Conservation (phyloP, 2,113 vertebrate genomes). For the Tinamus guttatus region DNA sequence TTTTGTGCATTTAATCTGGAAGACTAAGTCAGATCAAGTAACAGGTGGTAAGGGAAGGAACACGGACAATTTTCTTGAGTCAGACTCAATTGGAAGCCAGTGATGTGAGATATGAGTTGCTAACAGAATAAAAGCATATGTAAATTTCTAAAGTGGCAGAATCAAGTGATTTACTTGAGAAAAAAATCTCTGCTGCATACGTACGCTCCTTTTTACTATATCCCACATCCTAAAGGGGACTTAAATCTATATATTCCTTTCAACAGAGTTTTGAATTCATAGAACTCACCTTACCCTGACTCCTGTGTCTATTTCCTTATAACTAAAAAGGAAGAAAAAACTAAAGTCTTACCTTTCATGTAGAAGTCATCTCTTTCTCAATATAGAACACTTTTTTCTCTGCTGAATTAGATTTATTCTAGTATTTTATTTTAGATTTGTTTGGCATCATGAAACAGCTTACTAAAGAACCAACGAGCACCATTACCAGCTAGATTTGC, state of each 20-base stretch:
- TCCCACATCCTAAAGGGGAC: not conserved
- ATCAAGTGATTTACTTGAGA: not conserved
- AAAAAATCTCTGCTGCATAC: not conserved
- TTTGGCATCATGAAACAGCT: too few relatives aligned
- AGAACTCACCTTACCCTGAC: not conserved
- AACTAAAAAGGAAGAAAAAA: not conserved
- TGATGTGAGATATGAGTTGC: not conserved
- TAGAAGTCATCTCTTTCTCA: too few relatives aligned
- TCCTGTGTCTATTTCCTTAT: not conserved
- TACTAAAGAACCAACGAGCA: too few relatives aligned
- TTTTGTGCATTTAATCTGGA: not conserved
- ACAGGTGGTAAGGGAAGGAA: not conserved
- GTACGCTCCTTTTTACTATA: not conserved
- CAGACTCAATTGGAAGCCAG: not conserved
- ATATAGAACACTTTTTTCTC: too few relatives aligned
- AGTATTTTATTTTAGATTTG: too few relatives aligned
- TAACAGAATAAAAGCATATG: rapidly evolving
- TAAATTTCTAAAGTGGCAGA: not conserved
- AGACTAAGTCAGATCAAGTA: not conserved
- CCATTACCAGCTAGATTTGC: not conserved
- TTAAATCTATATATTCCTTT: not conserved
- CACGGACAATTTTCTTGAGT: not conserved
- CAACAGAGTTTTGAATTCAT: not conserved
- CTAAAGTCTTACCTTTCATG: not conserved
- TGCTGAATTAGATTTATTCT: too few relatives aligned